phyloP scores from a whole-genome alignment of 1,140 invertebrate genomes.

The Heterodera schachtii region DNA sequence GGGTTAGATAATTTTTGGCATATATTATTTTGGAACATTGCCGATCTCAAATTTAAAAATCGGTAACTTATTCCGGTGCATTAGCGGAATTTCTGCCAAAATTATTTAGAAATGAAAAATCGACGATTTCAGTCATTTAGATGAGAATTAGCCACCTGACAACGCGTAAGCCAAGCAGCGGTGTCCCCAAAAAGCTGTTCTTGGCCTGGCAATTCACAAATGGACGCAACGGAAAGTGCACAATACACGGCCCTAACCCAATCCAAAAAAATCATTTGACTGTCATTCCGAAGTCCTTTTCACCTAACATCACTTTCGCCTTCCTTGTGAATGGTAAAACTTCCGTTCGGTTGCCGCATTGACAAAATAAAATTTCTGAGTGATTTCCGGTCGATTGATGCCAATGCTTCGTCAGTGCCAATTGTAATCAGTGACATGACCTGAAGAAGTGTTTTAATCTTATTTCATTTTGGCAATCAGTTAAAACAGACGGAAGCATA shows the following conservation, averaged over 20 bases:
- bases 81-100: too few species aligned
- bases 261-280: neutral
- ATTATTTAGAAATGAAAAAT: too few species aligned
- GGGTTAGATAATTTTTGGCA: constrained; percentile 17
- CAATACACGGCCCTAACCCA: constrained; percentile 79
- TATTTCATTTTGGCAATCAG: neutral
- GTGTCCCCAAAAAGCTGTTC: constrained; percentile 68
- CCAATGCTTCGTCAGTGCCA: constrained; percentile 82
- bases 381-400: constrained; percentile 78
- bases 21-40: too few species aligned
- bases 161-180: constrained; percentile 79
- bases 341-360: constrained; percentile 79
- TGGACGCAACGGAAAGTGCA: constrained; percentile 76
- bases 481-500: constrained; percentile 79
- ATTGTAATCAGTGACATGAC: constrained; percentile 86
- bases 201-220: constrained; percentile 23
- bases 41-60: too few species aligned
- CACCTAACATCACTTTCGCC: constrained; percentile 83
- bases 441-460: neutral
- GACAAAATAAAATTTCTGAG: constrained; percentile 74
- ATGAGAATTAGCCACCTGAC: constrained; percentile 3
- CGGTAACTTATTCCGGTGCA: too few species aligned
- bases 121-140: too few species aligned
- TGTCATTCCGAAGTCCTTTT: neutral
- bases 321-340: constrained; percentile 81